Evolutionary conservation across 2,797 vertebrate species (phyloP).

Genomic region (Lepilemur ruficaudatus): DNA sequence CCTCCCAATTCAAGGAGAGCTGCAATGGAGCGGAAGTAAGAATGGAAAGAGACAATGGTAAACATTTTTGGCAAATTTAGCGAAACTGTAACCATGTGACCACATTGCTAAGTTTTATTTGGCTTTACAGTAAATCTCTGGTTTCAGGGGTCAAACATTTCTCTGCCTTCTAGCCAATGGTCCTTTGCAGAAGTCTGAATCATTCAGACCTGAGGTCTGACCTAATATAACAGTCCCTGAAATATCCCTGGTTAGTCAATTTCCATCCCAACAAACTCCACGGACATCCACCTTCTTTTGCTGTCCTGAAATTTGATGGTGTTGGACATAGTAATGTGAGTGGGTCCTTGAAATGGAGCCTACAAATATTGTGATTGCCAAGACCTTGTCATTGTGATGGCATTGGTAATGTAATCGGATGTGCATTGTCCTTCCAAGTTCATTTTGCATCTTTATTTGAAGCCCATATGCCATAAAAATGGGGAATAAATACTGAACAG

Average conservation of each 20-base stretch:
- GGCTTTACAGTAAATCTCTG: background rate
- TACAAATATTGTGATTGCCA: constrained; percentile 6
- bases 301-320: background rate
- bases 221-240: background rate
- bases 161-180: background rate
- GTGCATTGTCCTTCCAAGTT: background rate
- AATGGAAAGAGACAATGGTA: background rate
- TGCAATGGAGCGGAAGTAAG: background rate
- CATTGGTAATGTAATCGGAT: background rate
- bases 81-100: background rate
- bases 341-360: background rate
- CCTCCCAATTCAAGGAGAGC: background rate
- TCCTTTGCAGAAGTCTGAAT: background rate
- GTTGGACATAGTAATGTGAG: background rate
- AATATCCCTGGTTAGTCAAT: background rate
- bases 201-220: background rate
- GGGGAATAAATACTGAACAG: background rate
- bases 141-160: background rate
- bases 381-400: background rate
- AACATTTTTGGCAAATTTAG: background rate
- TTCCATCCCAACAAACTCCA: background rate
- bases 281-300: background rate
- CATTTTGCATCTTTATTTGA: constrained; percentile 36
- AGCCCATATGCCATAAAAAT: background rate
- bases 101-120: background rate